phyloP scores from a whole-genome alignment of 1,140 invertebrate species.

The Cyclargus thomasi region DNA sequence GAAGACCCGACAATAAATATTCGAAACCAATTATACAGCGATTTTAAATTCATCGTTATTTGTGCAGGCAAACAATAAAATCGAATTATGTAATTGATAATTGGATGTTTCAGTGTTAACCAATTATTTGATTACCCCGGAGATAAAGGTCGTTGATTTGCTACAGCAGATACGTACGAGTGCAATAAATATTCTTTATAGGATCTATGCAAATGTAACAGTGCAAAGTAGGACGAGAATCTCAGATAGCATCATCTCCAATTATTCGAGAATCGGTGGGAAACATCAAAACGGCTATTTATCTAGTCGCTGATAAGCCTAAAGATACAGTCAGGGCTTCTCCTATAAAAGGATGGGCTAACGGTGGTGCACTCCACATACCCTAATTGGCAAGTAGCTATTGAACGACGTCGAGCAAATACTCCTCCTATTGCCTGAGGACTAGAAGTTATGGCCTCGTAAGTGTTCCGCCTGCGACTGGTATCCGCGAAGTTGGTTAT shows the following conservation, averaged over 20 bases:
- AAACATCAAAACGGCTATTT: constrained; percentile 20
- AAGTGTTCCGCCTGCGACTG: background rate
- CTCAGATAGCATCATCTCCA: background rate
- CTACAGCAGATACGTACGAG: background rate
- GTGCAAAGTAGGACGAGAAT: background rate
- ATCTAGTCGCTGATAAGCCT: constrained; percentile 33
- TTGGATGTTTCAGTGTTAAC: background rate
- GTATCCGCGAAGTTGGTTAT: background rate
- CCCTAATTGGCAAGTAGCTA: constrained; percentile 35
- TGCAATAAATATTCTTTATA: constrained; percentile 4
- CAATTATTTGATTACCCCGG: background rate
- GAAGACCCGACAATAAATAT: background rate
- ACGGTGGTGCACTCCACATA: constrained; percentile 32
- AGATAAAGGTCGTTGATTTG: background rate
- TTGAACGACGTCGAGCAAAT: constrained; percentile 10
- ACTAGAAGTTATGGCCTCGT: background rate
- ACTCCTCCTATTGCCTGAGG: background rate
- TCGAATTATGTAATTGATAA: background rate
- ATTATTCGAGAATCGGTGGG: background rate
- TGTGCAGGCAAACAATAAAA: background rate
- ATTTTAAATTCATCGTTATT: background rate
- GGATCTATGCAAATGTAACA: constrained; percentile 3
- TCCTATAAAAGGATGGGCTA: constrained; percentile 32
- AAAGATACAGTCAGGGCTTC: constrained; percentile 34
- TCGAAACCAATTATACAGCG: background rate